Conservation (phyloP, 2,113 vertebrate species). For the Tachycineta bicolor region DNA sequence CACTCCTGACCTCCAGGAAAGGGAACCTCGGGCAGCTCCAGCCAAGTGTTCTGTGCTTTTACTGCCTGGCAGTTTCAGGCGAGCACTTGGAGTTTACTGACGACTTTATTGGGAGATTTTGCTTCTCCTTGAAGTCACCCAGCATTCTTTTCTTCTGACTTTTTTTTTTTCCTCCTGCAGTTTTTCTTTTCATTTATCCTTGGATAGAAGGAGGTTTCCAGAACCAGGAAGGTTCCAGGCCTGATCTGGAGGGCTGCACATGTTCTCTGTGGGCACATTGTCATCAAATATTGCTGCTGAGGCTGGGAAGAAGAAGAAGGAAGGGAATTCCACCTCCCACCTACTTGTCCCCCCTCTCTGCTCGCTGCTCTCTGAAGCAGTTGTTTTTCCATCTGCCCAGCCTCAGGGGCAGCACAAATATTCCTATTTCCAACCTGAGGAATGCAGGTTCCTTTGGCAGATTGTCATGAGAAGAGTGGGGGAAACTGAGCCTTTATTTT, state of each 20-base stretch:
- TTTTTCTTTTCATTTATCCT: neutral
- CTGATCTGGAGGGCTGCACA: neutral
- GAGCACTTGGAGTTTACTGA: neutral
- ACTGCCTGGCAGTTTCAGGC: neutral
- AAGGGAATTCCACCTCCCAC: neutral
- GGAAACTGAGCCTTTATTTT: neutral
- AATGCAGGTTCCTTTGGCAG: neutral
- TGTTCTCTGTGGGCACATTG: rapidly evolving
- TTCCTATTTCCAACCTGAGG: neutral
- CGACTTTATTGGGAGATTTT: neutral
- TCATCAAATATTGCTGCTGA: rapidly evolving
- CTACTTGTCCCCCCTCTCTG: rapidly evolving
- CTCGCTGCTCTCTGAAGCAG: neutral
- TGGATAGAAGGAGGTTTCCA: neutral
- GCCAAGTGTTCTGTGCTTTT: neutral
- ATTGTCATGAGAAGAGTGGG: neutral
- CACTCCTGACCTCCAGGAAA: too few relatives aligned
- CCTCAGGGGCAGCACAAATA: neutral
- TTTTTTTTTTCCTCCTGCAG: rapidly evolving
- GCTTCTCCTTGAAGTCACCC: slow-evolving; percentile 26
- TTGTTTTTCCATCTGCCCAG: neutral
- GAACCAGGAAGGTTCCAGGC: neutral
- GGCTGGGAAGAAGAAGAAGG: neutral
- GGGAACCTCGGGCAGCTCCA: rapidly evolving
- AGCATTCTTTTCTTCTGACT: neutral